A percentile compares a stretch with the other conserved stretches of the same genome.
These are phyloP conservation scores for Dermochelys coriacea DNA, from an alignment of 2,797 vertebrate genomes.

Conservation along the genomic window DNA sequence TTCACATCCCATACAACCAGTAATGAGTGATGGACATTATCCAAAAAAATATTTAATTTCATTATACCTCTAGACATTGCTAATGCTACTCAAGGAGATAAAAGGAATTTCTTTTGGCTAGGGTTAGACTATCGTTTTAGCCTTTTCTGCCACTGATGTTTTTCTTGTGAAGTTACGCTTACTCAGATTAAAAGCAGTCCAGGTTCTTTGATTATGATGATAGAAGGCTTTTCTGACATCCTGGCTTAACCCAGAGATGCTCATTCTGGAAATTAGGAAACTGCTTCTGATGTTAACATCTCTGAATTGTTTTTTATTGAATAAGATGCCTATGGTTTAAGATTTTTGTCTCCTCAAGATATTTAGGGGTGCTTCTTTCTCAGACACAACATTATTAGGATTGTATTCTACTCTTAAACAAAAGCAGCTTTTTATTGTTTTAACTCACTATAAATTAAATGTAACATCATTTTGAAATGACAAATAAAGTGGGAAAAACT, in stretches of 20 bases:
- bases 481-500: not conserved
- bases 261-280: constrained; percentile 1
- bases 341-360: not conserved
- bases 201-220: not conserved
- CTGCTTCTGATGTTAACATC: not conserved
- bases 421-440: not conserved
- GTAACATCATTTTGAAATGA: not conserved
- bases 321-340: not conserved
- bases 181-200: constrained; percentile 28
- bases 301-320: not conserved
- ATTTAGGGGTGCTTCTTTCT: not conserved
- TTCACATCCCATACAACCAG: not conserved
- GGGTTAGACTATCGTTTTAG: constrained; percentile 11
- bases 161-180: constrained; percentile 12
- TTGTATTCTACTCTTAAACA: not conserved
- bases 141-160: constrained; percentile 30
- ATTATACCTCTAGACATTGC: constrained; percentile 1
- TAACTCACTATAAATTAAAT: not conserved
- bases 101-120: constrained; percentile 21
- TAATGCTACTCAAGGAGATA: not conserved
- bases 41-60: constrained; percentile 3
- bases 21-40: not conserved
- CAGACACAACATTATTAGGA: not conserved
- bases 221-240: not conserved
- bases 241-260: not conserved